Conservation (phyloP, 2,113 vertebrate species). For the Verasper variegatus region DNA sequence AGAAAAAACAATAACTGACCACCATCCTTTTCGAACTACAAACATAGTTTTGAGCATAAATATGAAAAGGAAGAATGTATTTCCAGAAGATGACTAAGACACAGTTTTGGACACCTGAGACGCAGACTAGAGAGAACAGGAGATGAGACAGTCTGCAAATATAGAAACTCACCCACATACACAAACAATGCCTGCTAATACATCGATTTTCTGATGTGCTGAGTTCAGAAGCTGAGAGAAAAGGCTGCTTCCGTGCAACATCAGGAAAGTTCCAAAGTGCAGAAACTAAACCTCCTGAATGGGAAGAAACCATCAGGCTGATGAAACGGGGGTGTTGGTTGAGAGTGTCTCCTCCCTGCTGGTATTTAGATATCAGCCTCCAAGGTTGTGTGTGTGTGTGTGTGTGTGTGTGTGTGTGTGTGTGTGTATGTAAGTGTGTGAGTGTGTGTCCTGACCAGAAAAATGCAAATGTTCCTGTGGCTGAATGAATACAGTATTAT, state of each 20-base stretch:
- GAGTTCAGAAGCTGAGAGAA: no score
- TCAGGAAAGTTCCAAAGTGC: background rate
- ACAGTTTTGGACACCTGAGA: background rate
- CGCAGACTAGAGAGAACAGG: background rate
- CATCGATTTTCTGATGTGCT: background rate
- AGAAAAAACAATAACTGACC: no score
- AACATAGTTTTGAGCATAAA: background rate
- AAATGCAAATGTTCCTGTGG: slow-evolving; percentile 4
- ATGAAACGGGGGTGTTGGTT: no score
- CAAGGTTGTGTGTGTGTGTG: no score
- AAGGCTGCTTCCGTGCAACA: no score
- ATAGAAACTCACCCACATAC: background rate
- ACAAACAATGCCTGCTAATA: background rate
- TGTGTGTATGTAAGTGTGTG: background rate
- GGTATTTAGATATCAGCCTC: background rate
- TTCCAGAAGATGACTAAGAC: background rate
- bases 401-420: no score
- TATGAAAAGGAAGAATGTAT: background rate
- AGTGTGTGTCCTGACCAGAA: background rate
- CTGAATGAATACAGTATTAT: background rate
- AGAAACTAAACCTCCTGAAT: no score
- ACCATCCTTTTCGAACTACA: no score
- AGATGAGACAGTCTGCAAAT: background rate
- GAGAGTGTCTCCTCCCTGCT: no score
- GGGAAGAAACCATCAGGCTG: no score